Conservation (phyloP, 2,888 invertebrate genomes). For the Altica lythri region DNA sequence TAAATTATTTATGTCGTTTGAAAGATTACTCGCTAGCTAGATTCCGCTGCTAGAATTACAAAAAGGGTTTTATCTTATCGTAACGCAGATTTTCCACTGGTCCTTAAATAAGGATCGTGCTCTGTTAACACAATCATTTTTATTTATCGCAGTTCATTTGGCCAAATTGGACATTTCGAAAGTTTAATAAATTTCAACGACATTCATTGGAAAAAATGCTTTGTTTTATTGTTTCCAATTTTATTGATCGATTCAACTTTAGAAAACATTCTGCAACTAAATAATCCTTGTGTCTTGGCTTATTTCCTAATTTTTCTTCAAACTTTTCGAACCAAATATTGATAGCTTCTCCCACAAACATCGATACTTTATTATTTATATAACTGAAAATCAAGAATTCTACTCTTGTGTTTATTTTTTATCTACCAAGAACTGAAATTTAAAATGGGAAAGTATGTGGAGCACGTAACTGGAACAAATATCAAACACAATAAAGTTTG, state of each 20-base stretch:
- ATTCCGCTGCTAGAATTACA: conserved; percentile 12
- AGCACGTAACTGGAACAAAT: too few species aligned
- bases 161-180: conserved; percentile 7
- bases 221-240: too few species aligned
- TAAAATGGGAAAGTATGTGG: too few species aligned
- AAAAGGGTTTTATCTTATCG: conserved; percentile 16
- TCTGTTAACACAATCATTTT: conserved; percentile 22
- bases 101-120: conserved; percentile 18
- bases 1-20: conserved; percentile 23
- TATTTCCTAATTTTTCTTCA: too few species aligned
- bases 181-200: conserved; percentile 6
- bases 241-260: background rate
- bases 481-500: too few species aligned
- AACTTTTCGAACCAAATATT: too few species aligned
- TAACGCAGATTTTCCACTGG: conserved; percentile 7
- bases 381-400: too few species aligned
- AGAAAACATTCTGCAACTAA: background rate
- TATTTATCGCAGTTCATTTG: conserved; percentile 16
- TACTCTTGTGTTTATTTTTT: too few species aligned
- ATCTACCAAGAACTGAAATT: too few species aligned
- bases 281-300: too few species aligned
- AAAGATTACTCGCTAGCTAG: conserved; percentile 14
- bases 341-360: too few species aligned
- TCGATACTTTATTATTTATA: too few species aligned
- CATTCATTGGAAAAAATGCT: conserved; percentile 4